Conservation (phyloP, 1,140 invertebrate species). For the Andricus grossulariae region DNA sequence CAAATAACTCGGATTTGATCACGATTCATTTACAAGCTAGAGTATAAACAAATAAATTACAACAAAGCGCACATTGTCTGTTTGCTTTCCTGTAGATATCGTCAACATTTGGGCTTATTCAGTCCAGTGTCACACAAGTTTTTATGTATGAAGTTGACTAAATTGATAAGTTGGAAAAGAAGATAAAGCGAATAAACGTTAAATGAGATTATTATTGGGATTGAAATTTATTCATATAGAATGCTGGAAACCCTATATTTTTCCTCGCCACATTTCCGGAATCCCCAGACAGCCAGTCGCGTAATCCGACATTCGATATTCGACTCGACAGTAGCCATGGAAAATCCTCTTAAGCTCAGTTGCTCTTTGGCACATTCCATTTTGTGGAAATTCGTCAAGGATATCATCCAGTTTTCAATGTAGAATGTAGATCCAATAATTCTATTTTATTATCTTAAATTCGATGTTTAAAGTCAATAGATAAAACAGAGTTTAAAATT, state of each 20-base stretch:
- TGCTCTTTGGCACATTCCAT: not conserved
- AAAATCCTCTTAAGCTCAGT: slow-evolving; percentile 44
- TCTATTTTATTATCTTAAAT: slow-evolving; percentile 28
- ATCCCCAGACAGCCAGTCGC: slow-evolving; percentile 18
- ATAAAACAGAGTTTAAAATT: not conserved
- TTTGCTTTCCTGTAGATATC: too few species aligned
- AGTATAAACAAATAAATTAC: not conserved
- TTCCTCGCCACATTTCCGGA: slow-evolving; percentile 39
- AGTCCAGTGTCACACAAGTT: too few species aligned
- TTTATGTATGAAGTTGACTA: not conserved
- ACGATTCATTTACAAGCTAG: not conserved
- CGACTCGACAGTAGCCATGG: slow-evolving; percentile 16
- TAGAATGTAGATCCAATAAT: slow-evolving; percentile 30
- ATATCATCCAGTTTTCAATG: not conserved
- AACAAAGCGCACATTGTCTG: too few species aligned
- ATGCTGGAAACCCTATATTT: slow-evolving; percentile 35
- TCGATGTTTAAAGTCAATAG: not conserved
- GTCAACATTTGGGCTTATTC: too few species aligned
- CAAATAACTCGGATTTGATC: not conserved
- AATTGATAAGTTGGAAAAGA: not conserved
- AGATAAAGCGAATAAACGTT: slow-evolving; percentile 7
- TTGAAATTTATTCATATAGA: slow-evolving; percentile 2
- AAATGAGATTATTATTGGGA: not conserved
- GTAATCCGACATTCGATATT: slow-evolving; percentile 41
- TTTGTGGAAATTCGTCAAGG: slow-evolving; percentile 33